phyloP scores from a whole-genome alignment of 37 sponge, comb jelly and placozoan genomes.

The Amphimedon queenslandica region DNA sequence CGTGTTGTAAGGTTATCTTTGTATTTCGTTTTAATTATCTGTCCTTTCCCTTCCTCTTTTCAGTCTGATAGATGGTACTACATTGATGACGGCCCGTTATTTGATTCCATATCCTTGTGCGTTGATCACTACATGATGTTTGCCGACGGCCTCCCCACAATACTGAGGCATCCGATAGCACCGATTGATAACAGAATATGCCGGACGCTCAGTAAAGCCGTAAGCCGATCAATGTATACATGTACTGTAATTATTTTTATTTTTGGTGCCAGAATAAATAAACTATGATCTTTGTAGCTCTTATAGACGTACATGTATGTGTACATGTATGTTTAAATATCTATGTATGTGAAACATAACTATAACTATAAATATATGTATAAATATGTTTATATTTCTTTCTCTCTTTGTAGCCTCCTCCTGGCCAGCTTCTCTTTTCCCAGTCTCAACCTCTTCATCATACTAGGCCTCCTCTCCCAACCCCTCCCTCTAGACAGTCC shows the following conservation, averaged over 20 bases:
- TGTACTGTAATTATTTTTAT: too few species aligned
- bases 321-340: too few species aligned
- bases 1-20: too few species aligned
- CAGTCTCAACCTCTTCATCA: background rate
- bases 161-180: constrained; percentile 60
- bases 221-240: too few species aligned
- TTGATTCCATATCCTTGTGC: constrained; percentile 48
- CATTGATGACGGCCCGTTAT: constrained; percentile 93
- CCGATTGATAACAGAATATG: too few species aligned
- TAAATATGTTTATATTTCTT: background rate
- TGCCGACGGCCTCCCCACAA: constrained; percentile 86
- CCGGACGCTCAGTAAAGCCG: too few species aligned
- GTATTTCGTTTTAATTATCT: too few species aligned
- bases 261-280: background rate
- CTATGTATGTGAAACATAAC: background rate
- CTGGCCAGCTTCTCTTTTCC: constrained; percentile 37
- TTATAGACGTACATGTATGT: background rate
- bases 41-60: background rate
- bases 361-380: background rate
- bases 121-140: constrained; percentile 84
- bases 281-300: background rate
- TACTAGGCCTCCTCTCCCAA: constrained; percentile 7
- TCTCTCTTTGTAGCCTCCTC: constrained; percentile 33
- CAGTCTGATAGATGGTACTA: constrained; percentile 78
- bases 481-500: constrained; percentile 10